phyloP scores from a whole-genome alignment of 2,888 invertebrate genomes.

The Serripes groenlandicus region DNA sequence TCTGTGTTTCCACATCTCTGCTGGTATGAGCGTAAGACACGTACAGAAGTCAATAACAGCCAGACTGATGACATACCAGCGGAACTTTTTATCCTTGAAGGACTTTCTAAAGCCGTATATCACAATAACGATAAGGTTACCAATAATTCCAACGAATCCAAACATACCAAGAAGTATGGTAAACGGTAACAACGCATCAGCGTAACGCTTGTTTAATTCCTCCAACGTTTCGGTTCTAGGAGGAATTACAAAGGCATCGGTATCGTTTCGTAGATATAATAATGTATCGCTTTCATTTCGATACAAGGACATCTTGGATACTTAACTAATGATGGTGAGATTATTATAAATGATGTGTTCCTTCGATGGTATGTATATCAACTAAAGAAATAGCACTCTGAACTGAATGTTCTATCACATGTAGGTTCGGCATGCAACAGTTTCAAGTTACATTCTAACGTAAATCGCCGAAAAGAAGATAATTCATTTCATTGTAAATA shows the following conservation, averaged over 20 bases:
- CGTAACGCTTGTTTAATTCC: constrained; percentile 54
- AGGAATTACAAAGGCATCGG: not conserved
- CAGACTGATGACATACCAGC: constrained; percentile 52
- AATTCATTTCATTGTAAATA: too few species aligned
- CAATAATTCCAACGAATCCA: constrained; percentile 47
- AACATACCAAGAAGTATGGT: constrained; percentile 52
- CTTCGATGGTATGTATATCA: too few species aligned
- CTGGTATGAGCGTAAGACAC: constrained; percentile 59
- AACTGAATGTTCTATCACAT: too few species aligned
- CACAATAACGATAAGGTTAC: constrained; percentile 55
- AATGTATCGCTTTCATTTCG: too few species aligned
- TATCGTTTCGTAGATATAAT: not conserved
- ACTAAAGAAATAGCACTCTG: too few species aligned
- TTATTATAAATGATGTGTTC: too few species aligned
- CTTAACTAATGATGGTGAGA: too few species aligned
- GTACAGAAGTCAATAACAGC: constrained; percentile 58
- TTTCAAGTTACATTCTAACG: too few species aligned
- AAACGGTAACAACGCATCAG: constrained; percentile 48
- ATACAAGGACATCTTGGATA: too few species aligned
- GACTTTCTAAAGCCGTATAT: constrained; percentile 55
- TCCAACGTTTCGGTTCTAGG: not conserved
- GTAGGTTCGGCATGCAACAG: too few species aligned
- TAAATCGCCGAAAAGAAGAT: too few species aligned
- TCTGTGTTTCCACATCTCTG: constrained; percentile 61
- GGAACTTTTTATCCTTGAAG: constrained; percentile 60